Base-by-base conservation (phyloP, 2,113 vertebrate species). In the Pterocles gutturalis region DNA sequence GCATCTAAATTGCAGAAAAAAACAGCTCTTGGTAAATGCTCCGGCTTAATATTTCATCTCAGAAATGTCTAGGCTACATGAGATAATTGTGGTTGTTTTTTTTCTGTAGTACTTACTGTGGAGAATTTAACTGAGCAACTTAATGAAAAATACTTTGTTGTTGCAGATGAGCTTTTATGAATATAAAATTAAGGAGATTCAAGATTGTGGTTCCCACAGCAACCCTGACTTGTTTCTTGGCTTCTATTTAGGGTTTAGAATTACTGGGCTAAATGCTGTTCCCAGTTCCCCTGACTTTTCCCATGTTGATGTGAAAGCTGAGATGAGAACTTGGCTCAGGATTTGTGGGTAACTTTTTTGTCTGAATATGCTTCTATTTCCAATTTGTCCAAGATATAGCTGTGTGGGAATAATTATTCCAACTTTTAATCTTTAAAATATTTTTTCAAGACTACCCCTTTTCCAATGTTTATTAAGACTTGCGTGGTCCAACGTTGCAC, bases 291-390 rank as follows among this genome's bases (percentile, higher is more conserved):
- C 48, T 94, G 84, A 73, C 82, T 90, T 96, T 94, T 94, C 78
- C 66, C 91, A 83, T 73, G 73, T 85, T 83, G 49, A 73, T 93
- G 8, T 64, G 70, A 88, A 93, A 90, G 48, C 41, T 85, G 57
- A 85, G 57, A 80, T 91, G 87, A 83, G 84, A 95, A 80, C 82
- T 95, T 93, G 79, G 70, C 75, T 94, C 31, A 43, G 36, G n/a
- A 82, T 83, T 93, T 94, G 29, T 77, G 84, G 87, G 62, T 93
- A 88, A 72, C 26, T 70, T 83, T 65, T 81, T 84, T 83, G 9
- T 78, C 51, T 43, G 54, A 69, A 28, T 85, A 38, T 57, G 54
- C 83, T 92, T 93, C 31, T 88, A 54, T 93, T 91, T 80, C 57
- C 10, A 33, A 1, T 93, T 91, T 73, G 10, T 64, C 54, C 82